Evolutionary conservation across 2,797 vertebrate species (phyloP), one percentile per base, ranked within the genome.

Genomic region (Dipus sagitta): DNA sequence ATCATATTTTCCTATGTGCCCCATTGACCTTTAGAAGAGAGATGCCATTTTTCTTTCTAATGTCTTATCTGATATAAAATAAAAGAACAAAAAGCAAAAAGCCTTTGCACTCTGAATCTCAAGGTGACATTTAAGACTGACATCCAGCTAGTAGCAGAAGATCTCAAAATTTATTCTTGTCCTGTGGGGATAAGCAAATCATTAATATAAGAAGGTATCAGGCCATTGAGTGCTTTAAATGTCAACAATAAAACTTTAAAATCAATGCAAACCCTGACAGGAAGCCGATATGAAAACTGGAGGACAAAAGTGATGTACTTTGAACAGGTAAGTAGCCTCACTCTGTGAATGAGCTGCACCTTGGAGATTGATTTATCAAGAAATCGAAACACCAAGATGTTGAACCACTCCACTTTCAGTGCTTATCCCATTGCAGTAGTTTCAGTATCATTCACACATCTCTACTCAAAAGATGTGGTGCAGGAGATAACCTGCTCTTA

Each of bases 161-260:
- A 96, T 62, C 86, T 97, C 79, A 96, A 75, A 94, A 42, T 96
- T 94, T 97, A 97, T 97, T 95, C 94, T 96, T 68, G 38, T 88
- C 93, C 77, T 62, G 65, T 86, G 94, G 54, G 93, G 92, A 95
- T 96, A 98, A 94, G 93, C 86, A 95, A 97, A 97, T 97, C 85
- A 79, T 96, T 96, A 96, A 97, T 97, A 97, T 58, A 95, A 97
- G 96, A 97, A 88, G 2, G 82, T 97, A 97, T 96, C 93, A 94
- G 92, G 89, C 58, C 79, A 97, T 97, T 98, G 98, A 96, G 93
- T 92, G 86, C 95, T 97, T 75, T 96, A 96, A 97, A 98, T 92
- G 47, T 97, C 96, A 97, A 98, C 95, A 95, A 96, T 95, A 96
- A 98, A 97, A 98, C 97, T 97, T 97, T 97, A 97, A 98, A 98